Percentiles rank a stretch among this genome's conserved stretches.
Conservation (phyloP, 2,113 vertebrate species). For the Cochlearius cochlearius region DNA sequence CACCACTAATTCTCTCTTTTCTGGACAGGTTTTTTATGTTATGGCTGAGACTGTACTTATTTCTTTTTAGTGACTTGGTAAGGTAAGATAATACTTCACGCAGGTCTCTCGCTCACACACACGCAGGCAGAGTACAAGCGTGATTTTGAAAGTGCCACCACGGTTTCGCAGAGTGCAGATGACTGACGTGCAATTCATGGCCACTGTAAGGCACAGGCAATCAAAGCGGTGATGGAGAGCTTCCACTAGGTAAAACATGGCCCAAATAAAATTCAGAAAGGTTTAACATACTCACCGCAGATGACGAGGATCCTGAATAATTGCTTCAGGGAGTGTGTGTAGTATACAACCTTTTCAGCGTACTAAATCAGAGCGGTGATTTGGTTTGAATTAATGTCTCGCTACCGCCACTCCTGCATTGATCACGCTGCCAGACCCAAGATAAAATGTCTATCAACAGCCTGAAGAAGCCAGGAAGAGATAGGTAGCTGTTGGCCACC, state of each 20-base stretch:
- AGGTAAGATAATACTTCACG: background rate
- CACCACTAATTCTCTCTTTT: background rate
- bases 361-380: background rate
- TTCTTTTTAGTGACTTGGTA: background rate
- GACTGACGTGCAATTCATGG: background rate
- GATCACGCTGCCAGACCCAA: background rate
- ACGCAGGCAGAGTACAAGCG: background rate
- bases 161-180: background rate
- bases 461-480: background rate
- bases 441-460: background rate
- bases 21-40: background rate
- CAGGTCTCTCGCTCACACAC: background rate
- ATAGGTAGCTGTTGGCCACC: background rate
- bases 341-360: background rate
- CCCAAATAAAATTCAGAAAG: slow-evolving; percentile 4
- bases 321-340: background rate
- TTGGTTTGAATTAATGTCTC: background rate
- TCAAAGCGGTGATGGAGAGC: background rate
- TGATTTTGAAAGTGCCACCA: background rate
- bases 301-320: background rate
- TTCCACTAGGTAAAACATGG: background rate
- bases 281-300: slow-evolving; percentile 6
- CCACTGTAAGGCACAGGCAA: background rate
- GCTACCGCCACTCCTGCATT: background rate
- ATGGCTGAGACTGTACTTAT: background rate